Evolutionary conservation across 1,140 invertebrate genomes (phyloP), one percentile per base, ranked within the genome.

Genomic region (Phenacoccus solenopsis): DNA sequence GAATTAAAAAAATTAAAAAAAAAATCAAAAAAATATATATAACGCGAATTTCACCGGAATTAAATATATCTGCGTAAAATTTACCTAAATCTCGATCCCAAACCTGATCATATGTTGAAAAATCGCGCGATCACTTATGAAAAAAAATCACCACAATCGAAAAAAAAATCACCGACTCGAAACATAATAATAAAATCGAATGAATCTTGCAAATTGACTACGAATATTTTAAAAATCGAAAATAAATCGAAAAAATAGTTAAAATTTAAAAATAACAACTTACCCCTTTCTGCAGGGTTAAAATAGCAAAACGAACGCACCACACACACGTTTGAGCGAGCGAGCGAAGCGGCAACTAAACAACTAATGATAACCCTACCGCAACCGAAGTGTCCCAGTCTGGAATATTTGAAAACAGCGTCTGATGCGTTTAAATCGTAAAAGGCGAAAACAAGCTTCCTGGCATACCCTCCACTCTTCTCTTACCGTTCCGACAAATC

Each of bases 371-470:
- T 25, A 64, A 64, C 59, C 59, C 25, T 64, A 64, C 59, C 59
- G 25, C 59, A 64, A 64, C 59, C 21, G 22, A 24, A 27, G 25
- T 64, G 25, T 64, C 59, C 59, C 59, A 25, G 59, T 24, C 59
- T 64, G 59, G 59, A 64, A 64, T 24, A 64, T 64, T 25, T 27
- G 59, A 27, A 64, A 64, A 64, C 59, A 64, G 25, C 59, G 59
- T 64, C 59, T 64, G 25, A 64, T 64, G 25, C 21, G 21, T 64
- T n/a, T 49, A 49, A 49, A 49, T 64, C 25, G 59, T 64, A 64
- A 64, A 64, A 64, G 59, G 59, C 59, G 59, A 64, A 64, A 64
- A 64, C 59, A 64, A 64, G 59, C 59, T 64, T 64, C 59, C 59
- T 64, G 59, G 59, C 25, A 64, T 27, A 20, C 59, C 25, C 59